These are phyloP conservation scores for Spea multiplicata DNA, from an alignment of 2,113 vertebrate species.

Conservation along the genomic window DNA sequence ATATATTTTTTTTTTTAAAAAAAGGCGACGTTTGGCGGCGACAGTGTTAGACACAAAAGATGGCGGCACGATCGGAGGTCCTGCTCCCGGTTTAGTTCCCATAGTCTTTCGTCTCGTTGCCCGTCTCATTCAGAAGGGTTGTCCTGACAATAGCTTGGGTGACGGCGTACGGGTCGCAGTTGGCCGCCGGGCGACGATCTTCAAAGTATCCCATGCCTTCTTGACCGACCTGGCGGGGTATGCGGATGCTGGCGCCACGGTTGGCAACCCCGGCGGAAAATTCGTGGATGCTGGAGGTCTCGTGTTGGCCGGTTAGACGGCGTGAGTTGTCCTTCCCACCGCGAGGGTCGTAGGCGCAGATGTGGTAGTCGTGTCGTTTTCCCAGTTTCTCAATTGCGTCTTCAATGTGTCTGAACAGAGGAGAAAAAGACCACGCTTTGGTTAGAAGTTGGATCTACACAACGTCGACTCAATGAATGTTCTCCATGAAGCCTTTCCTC, in stretches of 20 bases:
- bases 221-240: constrained; percentile 70
- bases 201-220: constrained; percentile 71
- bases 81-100: constrained; percentile 46
- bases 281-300: constrained; percentile 70
- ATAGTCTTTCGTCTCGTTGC: constrained; percentile 54
- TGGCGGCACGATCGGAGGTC: constrained; percentile 16
- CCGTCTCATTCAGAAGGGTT: constrained; percentile 61
- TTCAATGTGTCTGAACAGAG: constrained; percentile 62
- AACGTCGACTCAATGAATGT: no score
- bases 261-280: constrained; percentile 73
- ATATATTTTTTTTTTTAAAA: neutral
- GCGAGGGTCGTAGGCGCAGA: constrained; percentile 64
- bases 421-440: neutral
- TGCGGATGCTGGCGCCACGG: constrained; percentile 70
- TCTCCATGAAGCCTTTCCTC: no score
- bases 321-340: constrained; percentile 71
- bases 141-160: constrained; percentile 65
- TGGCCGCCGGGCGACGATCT: constrained; percentile 73
- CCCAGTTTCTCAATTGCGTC: constrained; percentile 69
- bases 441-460: no score
- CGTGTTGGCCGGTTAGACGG: constrained; percentile 67
- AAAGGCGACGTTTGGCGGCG: neutral
- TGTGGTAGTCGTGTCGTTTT: constrained; percentile 68
- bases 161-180: constrained; percentile 75
- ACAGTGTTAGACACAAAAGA: neutral